These are phyloP conservation scores for Mystacornis crossleyi DNA, from an alignment of 2,113 vertebrate genomes.

Conservation along the genomic window DNA sequence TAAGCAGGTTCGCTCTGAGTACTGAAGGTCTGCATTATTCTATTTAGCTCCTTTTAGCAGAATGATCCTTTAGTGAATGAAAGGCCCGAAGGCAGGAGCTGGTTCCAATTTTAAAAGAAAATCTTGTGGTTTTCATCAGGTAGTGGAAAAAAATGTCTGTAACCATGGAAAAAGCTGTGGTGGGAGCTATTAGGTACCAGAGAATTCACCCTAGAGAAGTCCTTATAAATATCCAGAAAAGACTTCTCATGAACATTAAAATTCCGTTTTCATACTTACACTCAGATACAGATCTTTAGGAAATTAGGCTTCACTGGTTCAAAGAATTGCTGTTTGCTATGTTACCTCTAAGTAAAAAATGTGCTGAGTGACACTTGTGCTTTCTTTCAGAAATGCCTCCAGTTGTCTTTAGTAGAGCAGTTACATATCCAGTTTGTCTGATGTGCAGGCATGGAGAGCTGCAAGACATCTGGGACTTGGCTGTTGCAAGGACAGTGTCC, in stretches of 20 bases:
- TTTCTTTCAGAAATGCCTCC: not conserved
- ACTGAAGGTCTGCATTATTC: not conserved
- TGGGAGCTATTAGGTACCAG: not conserved
- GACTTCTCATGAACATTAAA: not conserved
- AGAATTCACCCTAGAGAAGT: not conserved
- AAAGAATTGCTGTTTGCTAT: not conserved
- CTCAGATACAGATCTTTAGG: not conserved
- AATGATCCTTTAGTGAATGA: constrained; percentile 12
- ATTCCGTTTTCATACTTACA: not conserved
- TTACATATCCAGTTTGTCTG: not conserved
- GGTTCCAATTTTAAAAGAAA: constrained; percentile 18
- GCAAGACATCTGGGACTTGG: not conserved
- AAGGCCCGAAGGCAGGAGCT: constrained; percentile 19
- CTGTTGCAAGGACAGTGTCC: not conserved
- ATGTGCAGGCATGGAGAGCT: not conserved
- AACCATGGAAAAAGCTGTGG: not conserved
- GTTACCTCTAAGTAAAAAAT: not conserved
- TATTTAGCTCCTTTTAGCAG: constrained; percentile 23
- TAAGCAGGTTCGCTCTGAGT: constrained; percentile 14
- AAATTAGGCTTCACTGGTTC: not conserved
- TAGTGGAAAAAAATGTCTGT: not conserved
- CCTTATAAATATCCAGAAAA: not conserved
- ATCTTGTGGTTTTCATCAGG: constrained; percentile 9
- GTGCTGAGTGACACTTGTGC: not conserved
- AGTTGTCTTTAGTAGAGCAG: not conserved